Base-by-base conservation (phyloP, 2,113 vertebrate species). In the Camelus bactrianus region DNA sequence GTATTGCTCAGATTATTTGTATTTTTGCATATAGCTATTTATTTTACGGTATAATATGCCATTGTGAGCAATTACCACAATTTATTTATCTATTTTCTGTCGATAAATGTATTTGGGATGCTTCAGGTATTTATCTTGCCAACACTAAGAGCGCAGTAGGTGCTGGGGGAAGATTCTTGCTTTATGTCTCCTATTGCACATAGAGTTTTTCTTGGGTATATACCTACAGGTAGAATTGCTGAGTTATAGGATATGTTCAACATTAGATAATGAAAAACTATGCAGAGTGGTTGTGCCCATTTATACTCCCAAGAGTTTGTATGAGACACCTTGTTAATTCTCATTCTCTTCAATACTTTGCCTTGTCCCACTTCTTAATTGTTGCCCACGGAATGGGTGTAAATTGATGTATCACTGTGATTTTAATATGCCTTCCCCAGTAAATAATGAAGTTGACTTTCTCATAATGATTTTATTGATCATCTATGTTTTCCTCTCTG, bases 381-480 rank as follows among this genome's bases (percentile, higher is more conserved):
- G 91, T 91, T 81, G 82, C 30, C 35, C 72, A 58, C 12, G 32
- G 32, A 89, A 80, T 95, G 65, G 6, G 3, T 42, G 42, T 72
- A 84, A 92, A 69, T 32, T 62, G 16, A 2, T 84, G 64, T 67
- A 32, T 48, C 69, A 80, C 3, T 86, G 6, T 70, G 26, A 14
- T 88, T 95, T 93, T 82, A 65, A 79, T 69, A 91, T 82, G 50
- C 17, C 62, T 35, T 93, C 35, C 24, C n/a, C 56, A n/a, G 35
- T 88, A 64, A 93, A 48, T 19, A 92, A 84, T 48, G 77, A 30
- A 77, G 11, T 16, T 89, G 32, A 89, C 22, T 6, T 64, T 76
- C 52, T 94, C 65, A 89, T 83, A 75, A 93, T 65, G 76, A 73
- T 91, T 81, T 89, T 93, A 88, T 89, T 58, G 26, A 26, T 88